Percentiles rank a stretch among this genome's conserved stretches.
phyloP scores from a whole-genome alignment of 2,888 invertebrate species.

The Drosophila recens region DNA sequence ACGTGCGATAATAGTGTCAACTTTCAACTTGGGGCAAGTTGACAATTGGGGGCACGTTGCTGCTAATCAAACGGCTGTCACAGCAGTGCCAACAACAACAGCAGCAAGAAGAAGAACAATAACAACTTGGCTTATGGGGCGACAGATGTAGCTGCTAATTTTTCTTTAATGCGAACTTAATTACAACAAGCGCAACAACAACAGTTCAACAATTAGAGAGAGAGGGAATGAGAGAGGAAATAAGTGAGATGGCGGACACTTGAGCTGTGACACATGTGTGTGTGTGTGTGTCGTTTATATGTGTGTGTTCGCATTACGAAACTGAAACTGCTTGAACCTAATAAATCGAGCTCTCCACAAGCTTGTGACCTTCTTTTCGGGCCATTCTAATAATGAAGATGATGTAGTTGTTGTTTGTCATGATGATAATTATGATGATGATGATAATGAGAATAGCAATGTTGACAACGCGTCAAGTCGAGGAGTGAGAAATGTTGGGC shows the following conservation, averaged over 20 bases:
- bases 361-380: constrained; percentile 72
- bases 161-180: constrained; percentile 76
- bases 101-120: not conserved
- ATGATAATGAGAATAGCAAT: constrained; percentile 32
- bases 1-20: constrained; percentile 38
- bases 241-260: constrained; percentile 44
- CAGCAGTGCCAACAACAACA: constrained; percentile 15
- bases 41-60: constrained; percentile 33
- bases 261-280: constrained; percentile 35
- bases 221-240: not conserved
- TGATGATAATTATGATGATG: constrained; percentile 9
- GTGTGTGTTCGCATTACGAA: constrained; percentile 47
- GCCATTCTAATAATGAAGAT: constrained; percentile 24
- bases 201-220: constrained; percentile 48
- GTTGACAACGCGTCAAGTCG: constrained; percentile 26
- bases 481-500: constrained; percentile 48
- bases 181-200: constrained; percentile 50
- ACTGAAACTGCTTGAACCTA: constrained; percentile 74
- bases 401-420: constrained; percentile 21
- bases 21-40: constrained; percentile 27
- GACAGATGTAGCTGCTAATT: constrained; percentile 64
- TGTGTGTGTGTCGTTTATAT: constrained; percentile 23
- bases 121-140: constrained; percentile 12
- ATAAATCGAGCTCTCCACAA: constrained; percentile 75
- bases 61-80: constrained; percentile 55